Base-by-base conservation (phyloP, 1,140 invertebrate genomes). In the Mycetomoellerius zeteki region DNA sequence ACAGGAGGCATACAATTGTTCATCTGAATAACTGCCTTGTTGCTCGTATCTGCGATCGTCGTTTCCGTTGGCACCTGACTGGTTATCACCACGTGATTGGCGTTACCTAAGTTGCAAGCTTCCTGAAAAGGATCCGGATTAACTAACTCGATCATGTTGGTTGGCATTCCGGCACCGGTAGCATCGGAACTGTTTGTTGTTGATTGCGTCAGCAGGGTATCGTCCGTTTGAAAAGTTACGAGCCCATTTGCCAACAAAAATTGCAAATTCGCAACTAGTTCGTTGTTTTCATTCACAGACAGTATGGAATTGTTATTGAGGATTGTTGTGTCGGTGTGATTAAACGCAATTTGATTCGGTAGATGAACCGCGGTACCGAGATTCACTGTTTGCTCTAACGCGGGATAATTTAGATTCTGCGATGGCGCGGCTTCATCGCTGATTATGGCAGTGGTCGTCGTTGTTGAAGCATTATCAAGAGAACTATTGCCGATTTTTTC, bases 161-260 rank as follows among this genome's bases (percentile, higher is more conserved):
- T 43, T 5, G 86, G 58, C n/a, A 90, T 27, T 16, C 73, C 64
- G 64, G 58, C 84, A 21, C 82, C 27, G 54, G 67, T 84, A 16
- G 69, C n/a, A n/a, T 91, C 85, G 2, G 37, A 43, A 43, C 10
- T 43, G 1, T 12, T 33, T 0, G 72, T 4, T 50, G 80, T n/a
- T 0, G 84, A 7, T 21, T 91, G 92, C 8, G 89, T 47, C 54
- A 92, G 27, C 8, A 92, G 37, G 0, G 88, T 33, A 12, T 94
- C 93, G n/a, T 94, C 93, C 0, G 93, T 86, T 88, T 93, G 93
- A 19, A 94, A 92, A 0, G 94, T 92, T 6, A 94, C 93, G 1
- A 94, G 89, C 19, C 93, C 93, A 67, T 94, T 92, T 0, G 93
- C 89, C 3, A 94, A 21, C 27, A 94, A 75, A 43, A 93, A 94